Evolutionary conservation across 1,140 invertebrate genomes (phyloP), one percentile per base, ranked within the genome.

Genomic region (Drosophila nigromelanica): DNA sequence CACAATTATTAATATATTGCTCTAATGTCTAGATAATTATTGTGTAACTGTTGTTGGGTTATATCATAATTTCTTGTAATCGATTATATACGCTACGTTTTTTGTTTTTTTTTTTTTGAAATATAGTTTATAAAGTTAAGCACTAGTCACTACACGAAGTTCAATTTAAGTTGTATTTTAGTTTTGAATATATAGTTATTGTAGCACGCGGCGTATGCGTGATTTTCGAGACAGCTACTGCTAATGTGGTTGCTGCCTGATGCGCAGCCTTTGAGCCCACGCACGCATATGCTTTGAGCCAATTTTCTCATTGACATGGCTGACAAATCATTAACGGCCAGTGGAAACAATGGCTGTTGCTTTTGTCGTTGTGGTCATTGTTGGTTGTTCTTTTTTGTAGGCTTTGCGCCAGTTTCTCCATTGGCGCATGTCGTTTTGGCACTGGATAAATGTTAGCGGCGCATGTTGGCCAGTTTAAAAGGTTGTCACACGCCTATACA

Each of bases 181-280:
- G 7, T 21, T 14, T 47, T 60, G 27, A 55, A 39, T 55, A 50
- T 50, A 14, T 33, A 27, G 37, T 8, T 33, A 40, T 18, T 52
- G 39, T 48, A 35, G 3, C 8, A 74, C 72, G 52, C 52, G 37
- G 72, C 72, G 72, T 70, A 74, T 74, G 59, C 67, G 59, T 55
- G 21, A 70, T 70, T 33, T 62, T 45, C 35, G 24, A 30, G 15
- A 40, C n/a, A 39, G 54, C 45, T 18, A 51, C 73, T 51, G 54
- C 45, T 14, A 51, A 67, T 51, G 27, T 43, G 70, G 40, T 42
- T 56, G 43, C 56, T 54, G 42, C 45, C 12, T 64, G 78, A 73
- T 81, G 79, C 74, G 81, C 70, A 76, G 82, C 76, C 83, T 69
- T 87, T 79, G 83, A 81, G 70, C 68, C 69, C 77, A 56, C 73